Evolutionary conservation across 2,797 vertebrate species (phyloP).

Genomic region (Ptychobarbus kaznakovi): DNA sequence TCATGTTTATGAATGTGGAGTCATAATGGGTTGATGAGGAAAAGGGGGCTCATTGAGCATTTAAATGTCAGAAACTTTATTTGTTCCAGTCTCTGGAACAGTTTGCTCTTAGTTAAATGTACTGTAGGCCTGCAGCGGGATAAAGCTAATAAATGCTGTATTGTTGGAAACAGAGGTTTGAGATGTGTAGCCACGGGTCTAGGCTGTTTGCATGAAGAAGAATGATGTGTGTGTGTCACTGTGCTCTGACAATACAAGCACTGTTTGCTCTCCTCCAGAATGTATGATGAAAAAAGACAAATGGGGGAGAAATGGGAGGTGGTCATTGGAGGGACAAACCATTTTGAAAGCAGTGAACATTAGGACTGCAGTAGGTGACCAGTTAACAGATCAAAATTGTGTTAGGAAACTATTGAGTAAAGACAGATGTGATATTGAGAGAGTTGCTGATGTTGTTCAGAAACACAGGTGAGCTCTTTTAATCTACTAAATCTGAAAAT

Average conservation of each 20-base stretch:
- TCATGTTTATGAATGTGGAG: neutral
- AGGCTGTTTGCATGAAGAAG: constrained; percentile 85
- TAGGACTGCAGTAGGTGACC: constrained; percentile 61
- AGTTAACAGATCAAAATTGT: constrained; percentile 57
- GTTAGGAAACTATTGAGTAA: neutral
- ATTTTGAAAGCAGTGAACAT: constrained; percentile 66
- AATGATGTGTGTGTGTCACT: constrained; percentile 80
- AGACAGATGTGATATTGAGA: neutral
- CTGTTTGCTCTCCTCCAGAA: constrained; percentile 87
- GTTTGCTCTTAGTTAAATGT: constrained; percentile 73
- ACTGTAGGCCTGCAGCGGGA: constrained; percentile 69
- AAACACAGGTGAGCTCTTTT: constrained; percentile 68
- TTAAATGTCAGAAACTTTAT: constrained; percentile 77
- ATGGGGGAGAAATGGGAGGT: constrained; percentile 69
- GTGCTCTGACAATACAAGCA: constrained; percentile 87
- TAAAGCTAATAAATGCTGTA: constrained; percentile 70
- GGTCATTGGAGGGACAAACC: constrained; percentile 67
- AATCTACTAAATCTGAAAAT: constrained; percentile 51
- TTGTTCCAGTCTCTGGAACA: constrained; percentile 73
- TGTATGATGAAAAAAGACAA: constrained; percentile 61
- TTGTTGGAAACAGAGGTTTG: constrained; percentile 72
- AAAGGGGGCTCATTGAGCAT: neutral
- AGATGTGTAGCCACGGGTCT: constrained; percentile 76
- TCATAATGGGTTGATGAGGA: neutral
- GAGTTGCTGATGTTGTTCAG: constrained; percentile 62